Base-by-base conservation (phyloP, 2,888 invertebrate species). In the Elmis aenea region DNA sequence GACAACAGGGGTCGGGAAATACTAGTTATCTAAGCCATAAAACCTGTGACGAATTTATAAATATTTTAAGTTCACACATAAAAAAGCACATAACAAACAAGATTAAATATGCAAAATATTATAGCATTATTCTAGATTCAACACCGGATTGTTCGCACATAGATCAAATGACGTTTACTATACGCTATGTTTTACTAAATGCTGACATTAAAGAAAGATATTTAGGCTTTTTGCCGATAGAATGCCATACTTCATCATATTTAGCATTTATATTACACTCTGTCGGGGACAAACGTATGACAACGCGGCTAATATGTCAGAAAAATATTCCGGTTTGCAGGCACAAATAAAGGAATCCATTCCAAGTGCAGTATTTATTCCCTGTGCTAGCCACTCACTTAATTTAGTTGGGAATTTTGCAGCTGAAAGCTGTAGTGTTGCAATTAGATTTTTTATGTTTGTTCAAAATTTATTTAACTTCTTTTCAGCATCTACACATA, bases 1-100 rank as follows among this genome's bases (percentile, higher is more conserved):
- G n/a, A n/a, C n/a, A n/a, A n/a, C n/a, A n/a, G n/a, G 12, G 21
- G 33, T 33, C 25, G 46, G 12, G 15, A 20, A 11, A 6, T 2
- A 5, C 10, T 5, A 15, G 5, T 11, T 27, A 29, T 4, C n/a
- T 25, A n/a, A 13, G 13, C 3, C 5, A 5, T 3, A 13, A 13
- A 13, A 13, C 14, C 5, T 2, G 11, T 25, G 9, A 25, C 10
- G 25, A 25, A 13, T 25, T 25, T 25, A 25, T 29, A 16, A 13
- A n/a, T 11, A 8, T 18, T 5, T 5, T 28, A 6, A 3, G 10
- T 10, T 6, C 3, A n/a, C 3, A 28, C 3, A 11, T 18, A 15
- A 8, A 2, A 10, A 9, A 28, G 6, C 2, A 15, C 2, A 9
- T 3, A 4, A 1, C 5, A 14, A 8, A 5, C n/a, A 10, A 27